These are phyloP conservation scores for Rhombomys opimus DNA, from an alignment of 2,113 vertebrate genomes.

Conservation along the genomic window DNA sequence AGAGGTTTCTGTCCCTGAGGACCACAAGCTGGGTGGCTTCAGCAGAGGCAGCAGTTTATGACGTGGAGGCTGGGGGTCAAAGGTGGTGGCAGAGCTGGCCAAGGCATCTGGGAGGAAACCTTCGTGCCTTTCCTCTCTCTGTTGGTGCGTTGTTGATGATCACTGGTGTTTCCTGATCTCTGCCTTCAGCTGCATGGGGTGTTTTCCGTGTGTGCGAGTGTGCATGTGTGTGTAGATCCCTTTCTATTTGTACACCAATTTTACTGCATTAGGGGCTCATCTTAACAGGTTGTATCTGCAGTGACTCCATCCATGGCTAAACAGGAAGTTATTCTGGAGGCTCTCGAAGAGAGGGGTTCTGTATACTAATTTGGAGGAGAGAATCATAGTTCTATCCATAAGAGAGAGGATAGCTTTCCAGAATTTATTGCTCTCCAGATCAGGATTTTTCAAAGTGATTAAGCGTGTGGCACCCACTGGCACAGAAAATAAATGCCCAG, in stretches of 20 bases:
- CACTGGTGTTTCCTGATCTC: background rate
- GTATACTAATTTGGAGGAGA: background rate
- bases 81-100: background rate
- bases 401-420: background rate
- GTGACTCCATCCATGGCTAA: background rate
- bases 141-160: background rate
- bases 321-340: background rate
- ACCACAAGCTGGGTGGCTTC: background rate
- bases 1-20: background rate
- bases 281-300: background rate
- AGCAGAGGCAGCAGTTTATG: background rate
- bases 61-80: background rate
- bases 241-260: background rate
- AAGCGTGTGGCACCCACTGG: background rate
- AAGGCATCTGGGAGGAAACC: background rate
- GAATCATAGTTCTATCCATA: background rate
- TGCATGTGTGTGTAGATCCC: background rate
- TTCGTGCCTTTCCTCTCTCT: fast-evolving
- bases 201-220: background rate
- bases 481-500: background rate
- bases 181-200: background rate
- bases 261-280: background rate
- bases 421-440: background rate
- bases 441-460: background rate
- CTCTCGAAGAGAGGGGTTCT: background rate